Evolutionary conservation across 2,113 vertebrate genomes (phyloP), one percentile per base, ranked within the genome.

Genomic region (Centropristis striata): DNA sequence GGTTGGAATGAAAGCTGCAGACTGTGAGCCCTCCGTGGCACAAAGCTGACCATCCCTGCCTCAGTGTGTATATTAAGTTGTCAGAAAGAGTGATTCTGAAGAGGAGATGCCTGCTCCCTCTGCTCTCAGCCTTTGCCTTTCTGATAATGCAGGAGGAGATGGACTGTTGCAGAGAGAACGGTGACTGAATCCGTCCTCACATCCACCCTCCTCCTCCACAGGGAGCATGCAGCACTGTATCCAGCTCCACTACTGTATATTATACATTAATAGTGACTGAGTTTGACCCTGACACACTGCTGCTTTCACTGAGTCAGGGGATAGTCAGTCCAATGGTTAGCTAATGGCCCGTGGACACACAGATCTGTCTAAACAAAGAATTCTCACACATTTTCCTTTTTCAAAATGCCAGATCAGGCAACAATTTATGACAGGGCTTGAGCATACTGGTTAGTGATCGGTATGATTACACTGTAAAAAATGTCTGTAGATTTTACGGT

Each of bases 221-320:
- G 76, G 82, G 83, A 84, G 25, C 66, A 42, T 11, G 1, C 44
- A 18, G 72, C 78, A 70, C 74, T 61, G 63, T 32, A 13, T 77
- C 53, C 77, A 47, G 47, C 54, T 46, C 27, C 37, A 42, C 76
- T 51, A 42, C 78, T 80, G 66, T 80, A 75, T 71, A 65, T 84
- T 69, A 61, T 75, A 60, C 78, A 73, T 66, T 78, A 75, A 86
- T 5, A 37, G 76, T 44, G 73, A 65, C 36, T 60, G 81, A 57
- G 71, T 75, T 50, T 79, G 77, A 87, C 75, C 69, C 73, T 66
- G 67, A 78, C 69, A 71, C 68, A 46, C 71, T 59, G 70, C 82
- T 74, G 55, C 67, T 41, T 73, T 74, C 64, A 71, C 74, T 80
- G 81, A 92, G 86, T 91, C 91, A 53, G 72, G 76, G 71, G 69